Evolutionary conservation across 2,888 invertebrate species (phyloP), one percentile per base, ranked within the genome.

Genomic region (Mallateleia sp.): DNA sequence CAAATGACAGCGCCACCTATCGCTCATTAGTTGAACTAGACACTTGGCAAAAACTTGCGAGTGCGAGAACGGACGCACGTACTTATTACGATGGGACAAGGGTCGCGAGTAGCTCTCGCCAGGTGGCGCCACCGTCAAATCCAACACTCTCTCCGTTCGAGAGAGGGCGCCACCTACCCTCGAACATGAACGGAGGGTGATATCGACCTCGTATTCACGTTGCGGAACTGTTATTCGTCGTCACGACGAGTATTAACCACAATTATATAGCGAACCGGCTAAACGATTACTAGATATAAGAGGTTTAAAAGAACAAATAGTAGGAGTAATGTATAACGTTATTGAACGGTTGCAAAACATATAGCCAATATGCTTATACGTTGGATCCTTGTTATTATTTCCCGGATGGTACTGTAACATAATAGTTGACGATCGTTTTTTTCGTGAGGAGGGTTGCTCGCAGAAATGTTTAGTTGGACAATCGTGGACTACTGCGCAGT

Each of bases 321-420:
- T 82, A 83, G 78, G 62, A 80, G 74, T 88, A 88, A 90, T 92
- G 89, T 89, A 91, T 89, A 89, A 89, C 89, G 92, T 92, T 92
- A 89, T 92, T 88, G 87, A 88, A 88, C 90, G 90, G 88, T 92
- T 89, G 85, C 80, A 56, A 88, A 74, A 71, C 78, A 77, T 81
- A 77, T 81, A 88, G 67, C 74, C 79, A 54, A 83, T 83, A 88
- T 83, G 80, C 88, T 85, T 89, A 86, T 92, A 91, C 89, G 90
- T 91, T 91, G 92, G 28, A 91, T 91, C 86, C 89, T 90, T 92
- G 92, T 93, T 93, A 91, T 92, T 34, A 91, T 91, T 93, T 92
- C 91, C 91, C 88, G 91, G 89, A 90, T 91, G 90, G 91, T 91
- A 88, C 34, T 67, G 15, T 56, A 78, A 84, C 32, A 90, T 72